Conservation (phyloP, 2,888 invertebrate species). For the Bembecia ichneumoniformis region DNA sequence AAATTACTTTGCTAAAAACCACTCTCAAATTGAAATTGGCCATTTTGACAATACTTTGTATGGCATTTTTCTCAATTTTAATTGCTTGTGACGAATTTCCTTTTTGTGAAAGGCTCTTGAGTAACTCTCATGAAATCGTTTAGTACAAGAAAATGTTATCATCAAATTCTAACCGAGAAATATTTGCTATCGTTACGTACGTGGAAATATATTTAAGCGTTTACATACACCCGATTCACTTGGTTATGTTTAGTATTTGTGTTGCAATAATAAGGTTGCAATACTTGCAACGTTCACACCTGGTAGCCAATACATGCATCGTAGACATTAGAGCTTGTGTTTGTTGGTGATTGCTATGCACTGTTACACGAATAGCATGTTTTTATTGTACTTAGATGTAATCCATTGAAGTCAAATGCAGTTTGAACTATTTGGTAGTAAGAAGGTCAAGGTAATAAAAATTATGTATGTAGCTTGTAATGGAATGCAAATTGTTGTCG, state of each 20-base stretch:
- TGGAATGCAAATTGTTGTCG: slow-evolving; percentile 39
- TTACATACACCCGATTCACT: slow-evolving; percentile 18
- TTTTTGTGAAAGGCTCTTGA: too few relatives aligned
- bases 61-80: too few relatives aligned
- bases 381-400: neutral
- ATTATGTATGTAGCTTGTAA: slow-evolving; percentile 37
- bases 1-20: too few relatives aligned
- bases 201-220: slow-evolving; percentile 10
- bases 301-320: neutral
- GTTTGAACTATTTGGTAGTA: slow-evolving; percentile 37
- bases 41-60: too few relatives aligned
- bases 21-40: too few relatives aligned
- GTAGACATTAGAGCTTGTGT: neutral
- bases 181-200: neutral
- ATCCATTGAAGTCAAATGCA: slow-evolving; percentile 54
- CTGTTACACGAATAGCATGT: neutral
- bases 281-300: too few relatives aligned
- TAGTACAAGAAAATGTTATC: too few relatives aligned
- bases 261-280: slow-evolving; percentile 9
- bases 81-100: too few relatives aligned
- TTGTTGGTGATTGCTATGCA: neutral
- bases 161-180: too few relatives aligned
- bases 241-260: slow-evolving; percentile 12
- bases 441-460: slow-evolving; percentile 38
- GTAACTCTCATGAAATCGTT: too few relatives aligned